Evolutionary conservation across 1,140 invertebrate species (phyloP), one percentile per base, ranked within the genome.

Genomic region (Sarcophaga bullata): DNA sequence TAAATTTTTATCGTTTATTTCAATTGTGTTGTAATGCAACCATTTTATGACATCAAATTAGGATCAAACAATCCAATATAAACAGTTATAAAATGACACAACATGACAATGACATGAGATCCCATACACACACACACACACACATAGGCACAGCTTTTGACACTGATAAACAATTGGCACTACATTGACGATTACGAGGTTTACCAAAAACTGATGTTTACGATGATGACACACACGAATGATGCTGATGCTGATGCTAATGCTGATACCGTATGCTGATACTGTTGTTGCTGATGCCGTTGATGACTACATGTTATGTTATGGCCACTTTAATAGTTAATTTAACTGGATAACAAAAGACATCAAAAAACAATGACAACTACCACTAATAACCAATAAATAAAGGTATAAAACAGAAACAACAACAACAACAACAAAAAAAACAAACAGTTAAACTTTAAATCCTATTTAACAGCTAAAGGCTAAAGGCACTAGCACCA

Each of bases 351-450:
- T 19, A 17, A 68, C 62, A 17, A 68, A 68, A 68, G 17, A 68
- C 62, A 68, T 68, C 62, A 68, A 68, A 68, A 68, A 68, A 68
- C 62, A 68, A 68, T 68, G 17, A 68, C 62, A 68, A n/a, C 62
- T 68, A 68, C 62, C 62, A 68, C 62, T 68, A 68, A 68, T 17
- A 68, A 19, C 17, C 62, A 68, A 68, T 68, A 68, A 68, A 68
- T 68, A 19, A 68, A 68, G 17, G 62, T 68, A 50, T 50, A 50
- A 50, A 50, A 50, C 11, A 8, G 11, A 11, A 50, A 50, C 11
- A 11, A 50, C 7, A 8, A 8, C 11, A 50, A 50, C 6, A 50
- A 50, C 86, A 87, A 87, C 86, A 88, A 87, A 88, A 50, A 50
- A 50, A 50, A 50, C 6, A 8, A 50, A 8, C 49, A 8, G 49